A percentile compares a stretch with the other conserved stretches of the same genome.
Conservation (phyloP, 2,113 vertebrate genomes). For the Polypterus senegalus region DNA sequence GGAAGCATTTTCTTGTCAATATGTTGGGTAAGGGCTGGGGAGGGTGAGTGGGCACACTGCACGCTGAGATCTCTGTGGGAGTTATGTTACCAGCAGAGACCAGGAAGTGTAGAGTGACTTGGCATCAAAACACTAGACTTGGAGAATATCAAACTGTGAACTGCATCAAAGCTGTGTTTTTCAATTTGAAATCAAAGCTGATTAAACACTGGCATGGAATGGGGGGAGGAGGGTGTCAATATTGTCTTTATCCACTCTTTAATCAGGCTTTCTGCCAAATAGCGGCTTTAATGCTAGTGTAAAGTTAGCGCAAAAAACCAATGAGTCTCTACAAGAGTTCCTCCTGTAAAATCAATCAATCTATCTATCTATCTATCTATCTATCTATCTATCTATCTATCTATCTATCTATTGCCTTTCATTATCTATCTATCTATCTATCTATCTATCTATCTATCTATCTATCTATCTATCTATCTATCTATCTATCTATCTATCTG, state of each 20-base stretch:
- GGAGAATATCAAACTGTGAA: too few species aligned
- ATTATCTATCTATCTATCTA: neutral
- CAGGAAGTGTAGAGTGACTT: too few species aligned
- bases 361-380: neutral
- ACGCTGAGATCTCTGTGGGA: too few species aligned
- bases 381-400: neutral
- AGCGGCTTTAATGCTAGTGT: neutral
- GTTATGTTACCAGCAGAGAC: too few species aligned
- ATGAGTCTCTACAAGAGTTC: neutral
- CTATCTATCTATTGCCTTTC: neutral
- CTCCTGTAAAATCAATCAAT: neutral
- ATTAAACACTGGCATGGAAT: too few species aligned
- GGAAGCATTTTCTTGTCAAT: too few species aligned
- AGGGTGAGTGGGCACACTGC: too few species aligned
- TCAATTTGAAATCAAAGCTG: too few species aligned
- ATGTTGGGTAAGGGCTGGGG: too few species aligned
- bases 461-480: neutral
- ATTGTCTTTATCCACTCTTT: neutral
- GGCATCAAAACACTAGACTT: too few species aligned
- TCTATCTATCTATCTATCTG: neutral
- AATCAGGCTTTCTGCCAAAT: neutral
- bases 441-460: neutral
- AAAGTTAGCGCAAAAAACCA: neutral
- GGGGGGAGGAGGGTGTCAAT: neutral
- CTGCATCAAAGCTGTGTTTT: too few species aligned